A percentile compares a stretch with the other conserved stretches of the same genome.
These are phyloP conservation scores for Brachyalestes nurse DNA, from an alignment of 2,797 vertebrate genomes.

Conservation along the genomic window DNA sequence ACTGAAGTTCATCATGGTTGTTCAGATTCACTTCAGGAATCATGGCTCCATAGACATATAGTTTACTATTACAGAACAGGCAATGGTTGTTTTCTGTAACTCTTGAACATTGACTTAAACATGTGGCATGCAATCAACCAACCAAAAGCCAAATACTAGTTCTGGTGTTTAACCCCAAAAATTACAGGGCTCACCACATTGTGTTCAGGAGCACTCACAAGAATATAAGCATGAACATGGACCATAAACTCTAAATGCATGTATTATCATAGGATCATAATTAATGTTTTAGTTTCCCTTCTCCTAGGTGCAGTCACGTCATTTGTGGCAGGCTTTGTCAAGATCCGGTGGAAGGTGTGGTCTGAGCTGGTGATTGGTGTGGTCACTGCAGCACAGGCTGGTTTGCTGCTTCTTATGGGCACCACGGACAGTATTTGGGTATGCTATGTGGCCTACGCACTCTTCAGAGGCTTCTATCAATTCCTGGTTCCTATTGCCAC, in stretches of 20 bases:
- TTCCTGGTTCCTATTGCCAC: constrained; percentile 95
- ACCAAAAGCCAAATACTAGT: too few relatives aligned
- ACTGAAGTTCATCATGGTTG: neutral
- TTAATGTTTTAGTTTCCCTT: neutral
- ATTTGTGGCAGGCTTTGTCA: constrained; percentile 84
- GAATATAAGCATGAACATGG: too few relatives aligned
- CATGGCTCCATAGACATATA: neutral
- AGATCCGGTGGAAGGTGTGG: constrained; percentile 90
- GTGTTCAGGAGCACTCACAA: too few relatives aligned
- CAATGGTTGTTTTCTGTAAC: constrained; percentile 5
- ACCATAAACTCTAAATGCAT: too few relatives aligned
- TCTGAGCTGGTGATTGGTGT: constrained; percentile 86
- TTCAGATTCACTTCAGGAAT: neutral
- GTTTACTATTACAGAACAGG: neutral
- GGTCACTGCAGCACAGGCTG: constrained; percentile 84
- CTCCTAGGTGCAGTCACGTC: constrained; percentile 83
- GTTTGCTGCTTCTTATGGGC: constrained; percentile 86
- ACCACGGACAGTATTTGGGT: constrained; percentile 84
- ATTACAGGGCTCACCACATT: too few relatives aligned
- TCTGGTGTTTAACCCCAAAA: too few relatives aligned
- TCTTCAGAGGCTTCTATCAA: constrained; percentile 93
- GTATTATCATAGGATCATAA: neutral
- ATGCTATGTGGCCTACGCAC: constrained; percentile 84
- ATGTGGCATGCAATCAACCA: too few relatives aligned
- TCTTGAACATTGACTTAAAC: neutral